Evolutionary conservation across 2,797 vertebrate species (phyloP).

Genomic region (Knipowitschia caucasica): DNA sequence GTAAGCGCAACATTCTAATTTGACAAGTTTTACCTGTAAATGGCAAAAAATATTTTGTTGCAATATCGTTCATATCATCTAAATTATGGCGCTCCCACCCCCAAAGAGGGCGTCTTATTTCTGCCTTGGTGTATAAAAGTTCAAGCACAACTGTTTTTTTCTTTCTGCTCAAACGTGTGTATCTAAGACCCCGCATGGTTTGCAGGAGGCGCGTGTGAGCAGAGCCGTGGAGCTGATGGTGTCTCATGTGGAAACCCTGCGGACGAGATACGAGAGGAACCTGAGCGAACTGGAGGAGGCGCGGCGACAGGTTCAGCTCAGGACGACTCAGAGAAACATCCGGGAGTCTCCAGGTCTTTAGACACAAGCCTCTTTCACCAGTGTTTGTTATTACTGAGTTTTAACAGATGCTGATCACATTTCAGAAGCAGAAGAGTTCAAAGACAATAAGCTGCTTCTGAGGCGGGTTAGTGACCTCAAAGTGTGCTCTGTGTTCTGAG

Average conservation of each 20-base stretch:
- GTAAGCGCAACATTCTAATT: no score
- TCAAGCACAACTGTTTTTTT: no score
- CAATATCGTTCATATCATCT: no score
- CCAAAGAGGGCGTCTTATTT: no score
- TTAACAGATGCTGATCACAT: slow-evolving; percentile 23
- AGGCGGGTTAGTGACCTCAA: slow-evolving; percentile 66
- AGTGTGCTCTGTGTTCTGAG: not conserved
- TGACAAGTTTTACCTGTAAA: no score
- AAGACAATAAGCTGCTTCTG: slow-evolving; percentile 55
- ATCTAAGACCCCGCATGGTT: no score
- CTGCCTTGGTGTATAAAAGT: no score
- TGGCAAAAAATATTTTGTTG: no score
- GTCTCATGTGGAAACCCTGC: slow-evolving; percentile 83
- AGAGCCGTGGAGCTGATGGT: slow-evolving; percentile 83
- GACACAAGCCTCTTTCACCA: not conserved
- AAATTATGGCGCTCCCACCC: no score
- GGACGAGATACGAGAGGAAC: slow-evolving; percentile 67
- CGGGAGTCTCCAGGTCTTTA: slow-evolving; percentile 58
- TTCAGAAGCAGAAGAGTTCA: slow-evolving; percentile 75
- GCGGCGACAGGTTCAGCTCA: slow-evolving; percentile 74
- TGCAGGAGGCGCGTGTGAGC: slow-evolving; percentile 82
- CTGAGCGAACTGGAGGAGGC: slow-evolving; percentile 79
- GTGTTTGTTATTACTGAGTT: not conserved
- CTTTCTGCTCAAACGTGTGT: no score
- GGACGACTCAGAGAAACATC: slow-evolving; percentile 57